phyloP scores from a whole-genome alignment of 2,888 invertebrate genomes.

The Sinelater perroti region DNA sequence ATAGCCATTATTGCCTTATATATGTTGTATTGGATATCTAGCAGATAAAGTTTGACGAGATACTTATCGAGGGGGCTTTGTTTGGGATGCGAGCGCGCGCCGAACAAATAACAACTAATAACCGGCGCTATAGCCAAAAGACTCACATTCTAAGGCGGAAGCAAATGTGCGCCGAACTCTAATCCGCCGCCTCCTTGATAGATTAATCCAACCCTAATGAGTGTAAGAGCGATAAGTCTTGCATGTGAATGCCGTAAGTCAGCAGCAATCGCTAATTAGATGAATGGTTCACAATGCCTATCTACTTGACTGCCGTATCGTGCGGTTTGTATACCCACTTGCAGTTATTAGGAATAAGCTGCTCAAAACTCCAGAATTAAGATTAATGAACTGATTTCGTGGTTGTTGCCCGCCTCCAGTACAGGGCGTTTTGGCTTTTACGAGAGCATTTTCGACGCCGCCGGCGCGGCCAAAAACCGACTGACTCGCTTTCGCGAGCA shows the following conservation, averaged over 20 bases:
- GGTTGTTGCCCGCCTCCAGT: conserved; percentile 20
- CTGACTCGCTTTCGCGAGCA: too few species aligned
- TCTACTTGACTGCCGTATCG: conserved; percentile 59
- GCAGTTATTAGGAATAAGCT: conserved; percentile 52
- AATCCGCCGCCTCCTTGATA: conserved; percentile 56
- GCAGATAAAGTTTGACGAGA: too few species aligned
- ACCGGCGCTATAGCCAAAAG: conserved; percentile 28
- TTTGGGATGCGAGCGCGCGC: too few species aligned
- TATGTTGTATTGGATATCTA: too few species aligned
- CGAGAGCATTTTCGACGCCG: conserved; percentile 9
- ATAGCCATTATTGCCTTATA: too few species aligned
- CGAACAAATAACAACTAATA: conserved; percentile 24
- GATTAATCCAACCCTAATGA: conserved; percentile 62
- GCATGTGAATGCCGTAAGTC: conserved; percentile 60
- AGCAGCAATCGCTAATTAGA: conserved; percentile 61
- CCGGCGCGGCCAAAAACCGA: background rate
- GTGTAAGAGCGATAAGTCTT: conserved; percentile 63
- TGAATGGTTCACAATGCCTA: conserved; percentile 59
- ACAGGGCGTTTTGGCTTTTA: conserved; percentile 17
- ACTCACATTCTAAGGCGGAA: conserved; percentile 44
- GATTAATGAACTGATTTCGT: conserved; percentile 43
- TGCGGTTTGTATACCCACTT: conserved; percentile 58
- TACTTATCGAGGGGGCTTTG: too few species aligned
- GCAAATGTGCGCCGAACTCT: conserved; percentile 42
- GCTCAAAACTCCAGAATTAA: conserved; percentile 43